These are phyloP conservation scores for Aplidium turbinatum DNA, from an alignment of 23 tunicate species.

Conservation along the genomic window DNA sequence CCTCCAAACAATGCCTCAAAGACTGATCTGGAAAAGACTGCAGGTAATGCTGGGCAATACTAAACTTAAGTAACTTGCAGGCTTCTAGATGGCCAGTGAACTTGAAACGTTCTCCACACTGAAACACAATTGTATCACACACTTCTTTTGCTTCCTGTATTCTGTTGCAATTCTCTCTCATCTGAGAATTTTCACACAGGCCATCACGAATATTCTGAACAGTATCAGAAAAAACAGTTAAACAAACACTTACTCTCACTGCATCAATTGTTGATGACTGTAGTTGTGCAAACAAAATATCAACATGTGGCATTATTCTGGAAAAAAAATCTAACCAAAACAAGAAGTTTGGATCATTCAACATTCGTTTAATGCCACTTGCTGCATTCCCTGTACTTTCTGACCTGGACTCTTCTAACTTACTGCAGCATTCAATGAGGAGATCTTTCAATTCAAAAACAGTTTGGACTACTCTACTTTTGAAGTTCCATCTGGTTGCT, in stretches of 20 bases:
- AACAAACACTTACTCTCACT: not conserved
- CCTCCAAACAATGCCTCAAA: not conserved
- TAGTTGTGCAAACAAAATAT: constrained; percentile 10
- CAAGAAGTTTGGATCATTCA: constrained; percentile 17
- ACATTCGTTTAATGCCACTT: constrained; percentile 22
- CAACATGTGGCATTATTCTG: constrained; percentile 29
- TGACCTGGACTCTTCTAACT: not conserved
- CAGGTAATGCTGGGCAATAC: too few species aligned
- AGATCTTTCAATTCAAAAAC: not conserved
- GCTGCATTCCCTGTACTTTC: constrained; percentile 9
- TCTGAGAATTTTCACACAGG: not conserved
- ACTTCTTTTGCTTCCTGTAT: constrained; percentile 14
- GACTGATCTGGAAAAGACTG: not conserved
- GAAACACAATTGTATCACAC: constrained; percentile 22
- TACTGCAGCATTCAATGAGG: constrained; percentile 18
- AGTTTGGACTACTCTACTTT: not conserved
- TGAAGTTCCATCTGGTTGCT: constrained; percentile 28
- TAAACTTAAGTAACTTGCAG: not conserved
- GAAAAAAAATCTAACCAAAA: constrained; percentile 14
- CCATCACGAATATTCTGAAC: not conserved
- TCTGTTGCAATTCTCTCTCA: not conserved
- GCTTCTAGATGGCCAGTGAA: constrained; percentile 9
- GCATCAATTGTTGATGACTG: constrained; percentile 16
- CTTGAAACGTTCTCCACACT: constrained; percentile 4
- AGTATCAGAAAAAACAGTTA: constrained; percentile 2